Evolutionary conservation across 2,797 vertebrate species (phyloP), one percentile per base, ranked within the genome.

Genomic region (Pitangus sulphuratus): DNA sequence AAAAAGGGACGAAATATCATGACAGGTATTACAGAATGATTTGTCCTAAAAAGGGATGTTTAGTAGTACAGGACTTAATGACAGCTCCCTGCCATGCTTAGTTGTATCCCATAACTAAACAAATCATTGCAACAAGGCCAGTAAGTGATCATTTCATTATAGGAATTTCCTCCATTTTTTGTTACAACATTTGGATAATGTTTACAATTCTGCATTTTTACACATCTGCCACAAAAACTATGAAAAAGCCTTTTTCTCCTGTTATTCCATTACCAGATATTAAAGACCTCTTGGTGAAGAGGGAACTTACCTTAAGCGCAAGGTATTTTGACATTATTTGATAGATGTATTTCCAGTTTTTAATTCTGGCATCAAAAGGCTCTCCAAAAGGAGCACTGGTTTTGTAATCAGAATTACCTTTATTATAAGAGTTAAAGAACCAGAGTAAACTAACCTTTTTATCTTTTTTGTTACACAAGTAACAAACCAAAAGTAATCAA

Each of bases 401-500:
- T 81, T 65, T 60, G 14, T 50, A 33, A 74, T 57, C 14, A 51
- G 24, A 82, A 79, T 24, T 30, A 65, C 4, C 22, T 64, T 44
- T 76, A 65, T 47, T 58, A 80, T 15, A 20, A 54, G n/a, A 57
- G 48, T 24, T 22, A 57, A 69, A 78, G 16, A 50, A 54, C 9
- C 18, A 70, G 12, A 31, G 18, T 3, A 70, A 68, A 78, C 37
- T 11, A 74, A 57, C 15, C 10, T 60, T 56, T 85, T 61, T 11
- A 1, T 6, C 21, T 54, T 24, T 62, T 62, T 44, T 22, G 26
- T 21, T n/a, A 57, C 1, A 0, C 8, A 61, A 69, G 13, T 40
- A 76, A 57, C 8, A 85, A 79, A 71, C 4, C 6, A 40, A 48
- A 68, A 39, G 9, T 30, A 76, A 82, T 37, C 33, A 64, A 75